Conservation (phyloP, 2,888 invertebrate species). For the Mythimna albipuncta region DNA sequence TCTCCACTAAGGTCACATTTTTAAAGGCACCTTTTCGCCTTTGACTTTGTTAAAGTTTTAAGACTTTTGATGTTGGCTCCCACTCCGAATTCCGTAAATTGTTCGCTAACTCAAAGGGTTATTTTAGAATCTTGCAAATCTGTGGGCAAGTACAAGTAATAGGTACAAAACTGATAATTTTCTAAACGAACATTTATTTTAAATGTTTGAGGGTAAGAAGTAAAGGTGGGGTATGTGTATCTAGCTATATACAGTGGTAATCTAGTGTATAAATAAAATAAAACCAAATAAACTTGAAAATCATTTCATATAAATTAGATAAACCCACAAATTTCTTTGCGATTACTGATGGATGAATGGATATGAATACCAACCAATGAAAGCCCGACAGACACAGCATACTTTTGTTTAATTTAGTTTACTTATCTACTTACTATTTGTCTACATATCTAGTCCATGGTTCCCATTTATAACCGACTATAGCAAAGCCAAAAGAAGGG, state of each 20-base stretch:
- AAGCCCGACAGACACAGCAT: neutral
- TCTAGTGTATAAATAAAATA: neutral
- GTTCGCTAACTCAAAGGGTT: slow-evolving; percentile 8
- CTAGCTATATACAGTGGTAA: no score
- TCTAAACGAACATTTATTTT: neutral
- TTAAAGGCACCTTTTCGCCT: neutral
- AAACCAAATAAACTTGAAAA: neutral
- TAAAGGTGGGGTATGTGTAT: no score
- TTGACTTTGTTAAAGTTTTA: slow-evolving; percentile 15
- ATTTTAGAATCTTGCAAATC: neutral
- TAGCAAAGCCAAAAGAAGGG: no score
- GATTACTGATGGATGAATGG: neutral
- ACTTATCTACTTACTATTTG: slow-evolving; percentile 1
- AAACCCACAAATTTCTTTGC: no score
- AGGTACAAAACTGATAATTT: neutral
- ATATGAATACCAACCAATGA: slow-evolving; percentile 5
- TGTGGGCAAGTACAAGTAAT: neutral
- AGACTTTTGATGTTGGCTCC: neutral
- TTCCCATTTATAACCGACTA: neutral
- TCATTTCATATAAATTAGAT: neutral
- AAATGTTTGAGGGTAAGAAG: neutral
- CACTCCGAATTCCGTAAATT: slow-evolving; percentile 21
- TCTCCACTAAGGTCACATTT: neutral
- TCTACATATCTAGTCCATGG: neutral
- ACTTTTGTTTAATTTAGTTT: slow-evolving; percentile 1